phyloP scores from a whole-genome alignment of 2,797 vertebrate genomes.

The Parauchenoglanis ngamensis region DNA sequence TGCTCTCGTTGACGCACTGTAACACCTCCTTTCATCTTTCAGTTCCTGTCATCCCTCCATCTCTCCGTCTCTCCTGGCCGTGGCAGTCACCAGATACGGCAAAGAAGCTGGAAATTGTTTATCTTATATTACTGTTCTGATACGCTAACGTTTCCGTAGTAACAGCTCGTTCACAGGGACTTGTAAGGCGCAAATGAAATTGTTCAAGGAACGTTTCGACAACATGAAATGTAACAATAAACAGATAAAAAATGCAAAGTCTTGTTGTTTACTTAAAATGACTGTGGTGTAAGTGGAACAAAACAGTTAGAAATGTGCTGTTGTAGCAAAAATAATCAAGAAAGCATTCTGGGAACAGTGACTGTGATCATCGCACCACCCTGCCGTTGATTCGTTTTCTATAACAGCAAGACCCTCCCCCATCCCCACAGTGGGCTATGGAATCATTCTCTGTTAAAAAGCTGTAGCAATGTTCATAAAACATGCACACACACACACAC shows the following conservation, averaged over 20 bases:
- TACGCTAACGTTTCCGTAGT: neutral
- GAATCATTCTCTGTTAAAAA: neutral
- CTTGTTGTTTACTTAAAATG: too few relatives aligned
- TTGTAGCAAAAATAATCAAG: neutral
- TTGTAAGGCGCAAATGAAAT: neutral
- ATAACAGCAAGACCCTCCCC: neutral
- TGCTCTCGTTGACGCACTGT: constrained; percentile 50
- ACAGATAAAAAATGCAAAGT: neutral
- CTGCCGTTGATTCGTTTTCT: neutral
- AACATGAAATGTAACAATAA: neutral
- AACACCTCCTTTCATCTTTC: constrained; percentile 34
- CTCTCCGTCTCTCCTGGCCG: constrained; percentile 42
- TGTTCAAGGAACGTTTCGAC: neutral
- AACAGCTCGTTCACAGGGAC: neutral
- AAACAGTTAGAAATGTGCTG: neutral
- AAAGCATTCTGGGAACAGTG: fast-evolving
- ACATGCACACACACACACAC: constrained; percentile 61
- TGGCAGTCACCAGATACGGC: neutral
- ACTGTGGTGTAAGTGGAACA: neutral
- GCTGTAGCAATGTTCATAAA: constrained; percentile 40
- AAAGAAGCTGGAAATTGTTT: neutral
- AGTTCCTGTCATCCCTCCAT: constrained; percentile 11
- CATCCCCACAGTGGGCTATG: neutral
- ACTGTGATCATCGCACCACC: neutral
- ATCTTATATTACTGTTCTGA: neutral